phyloP scores from a whole-genome alignment of 2,888 invertebrate species.

The Melanchra persicariae region DNA sequence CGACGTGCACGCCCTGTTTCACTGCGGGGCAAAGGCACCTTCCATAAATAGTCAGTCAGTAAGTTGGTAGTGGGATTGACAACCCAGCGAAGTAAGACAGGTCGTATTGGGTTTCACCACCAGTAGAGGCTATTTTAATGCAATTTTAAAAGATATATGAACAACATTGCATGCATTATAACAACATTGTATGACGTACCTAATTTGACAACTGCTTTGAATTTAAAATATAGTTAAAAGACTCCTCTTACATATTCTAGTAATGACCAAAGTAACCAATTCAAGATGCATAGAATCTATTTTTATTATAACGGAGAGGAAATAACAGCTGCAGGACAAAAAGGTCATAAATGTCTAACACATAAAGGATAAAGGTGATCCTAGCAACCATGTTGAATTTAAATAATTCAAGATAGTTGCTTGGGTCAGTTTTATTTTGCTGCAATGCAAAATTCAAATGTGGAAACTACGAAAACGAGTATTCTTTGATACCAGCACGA shows the following conservation, averaged over 20 bases:
- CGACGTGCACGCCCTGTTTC: background rate
- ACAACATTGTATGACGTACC: conserved; percentile 5
- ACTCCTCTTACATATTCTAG: background rate
- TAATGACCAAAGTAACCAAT: no score
- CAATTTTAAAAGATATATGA: background rate
- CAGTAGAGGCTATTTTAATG: background rate
- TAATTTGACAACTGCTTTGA: background rate
- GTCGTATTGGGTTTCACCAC: background rate
- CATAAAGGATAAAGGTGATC: conserved; percentile 31
- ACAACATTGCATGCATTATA: conserved; percentile 1
- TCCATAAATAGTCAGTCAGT: background rate
- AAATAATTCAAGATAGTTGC: conserved; percentile 1
- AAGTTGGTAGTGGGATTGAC: background rate
- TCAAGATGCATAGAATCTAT: conserved; percentile 12
- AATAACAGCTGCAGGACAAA: background rate
- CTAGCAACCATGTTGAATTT: conserved; percentile 33
- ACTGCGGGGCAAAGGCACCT: background rate
- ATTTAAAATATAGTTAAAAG: background rate
- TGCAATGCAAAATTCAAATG: conserved; percentile 4
- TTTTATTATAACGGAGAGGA: background rate
- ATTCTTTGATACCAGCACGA: background rate
- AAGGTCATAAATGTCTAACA: background rate
- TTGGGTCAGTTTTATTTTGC: conserved; percentile 22
- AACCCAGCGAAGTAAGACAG: background rate
- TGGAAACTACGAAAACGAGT: background rate